phyloP scores from a whole-genome alignment of 2,797 vertebrate species.

The Arvicola amphibius region DNA sequence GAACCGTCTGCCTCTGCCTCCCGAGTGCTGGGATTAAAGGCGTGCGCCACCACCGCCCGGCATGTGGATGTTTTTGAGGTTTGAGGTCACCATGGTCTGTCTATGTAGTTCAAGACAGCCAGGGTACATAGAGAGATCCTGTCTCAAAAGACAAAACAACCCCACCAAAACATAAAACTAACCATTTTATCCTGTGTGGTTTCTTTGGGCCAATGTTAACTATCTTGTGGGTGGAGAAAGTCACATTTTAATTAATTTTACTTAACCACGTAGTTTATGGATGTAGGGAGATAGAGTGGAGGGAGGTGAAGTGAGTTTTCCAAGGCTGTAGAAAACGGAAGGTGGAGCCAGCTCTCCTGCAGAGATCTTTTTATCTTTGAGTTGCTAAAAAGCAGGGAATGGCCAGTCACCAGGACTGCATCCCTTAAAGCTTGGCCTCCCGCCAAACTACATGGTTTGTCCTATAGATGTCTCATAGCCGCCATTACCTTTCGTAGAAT shows the following conservation, averaged over 20 bases:
- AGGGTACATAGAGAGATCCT: background rate
- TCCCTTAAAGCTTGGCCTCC: background rate
- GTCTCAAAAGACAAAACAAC: background rate
- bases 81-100: background rate
- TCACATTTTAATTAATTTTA: background rate
- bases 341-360: background rate
- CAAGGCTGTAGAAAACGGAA: background rate
- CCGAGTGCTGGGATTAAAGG: too few relatives aligned
- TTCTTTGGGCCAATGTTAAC: background rate
- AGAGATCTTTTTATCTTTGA: background rate
- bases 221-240: background rate
- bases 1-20: too few relatives aligned
- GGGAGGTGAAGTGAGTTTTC: background rate
- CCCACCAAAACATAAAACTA: background rate
- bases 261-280: background rate
- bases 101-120: background rate
- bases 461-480: background rate
- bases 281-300: background rate
- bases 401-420: background rate
- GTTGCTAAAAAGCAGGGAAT: background rate
- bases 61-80: background rate
- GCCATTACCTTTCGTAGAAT: background rate
- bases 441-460: background rate
- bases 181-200: background rate
- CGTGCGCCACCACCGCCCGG: too few relatives aligned